Evolutionary conservation across 2,113 vertebrate genomes (phyloP), one percentile per base, ranked within the genome.

Genomic region (Periophthalmodon schlosseri): DNA sequence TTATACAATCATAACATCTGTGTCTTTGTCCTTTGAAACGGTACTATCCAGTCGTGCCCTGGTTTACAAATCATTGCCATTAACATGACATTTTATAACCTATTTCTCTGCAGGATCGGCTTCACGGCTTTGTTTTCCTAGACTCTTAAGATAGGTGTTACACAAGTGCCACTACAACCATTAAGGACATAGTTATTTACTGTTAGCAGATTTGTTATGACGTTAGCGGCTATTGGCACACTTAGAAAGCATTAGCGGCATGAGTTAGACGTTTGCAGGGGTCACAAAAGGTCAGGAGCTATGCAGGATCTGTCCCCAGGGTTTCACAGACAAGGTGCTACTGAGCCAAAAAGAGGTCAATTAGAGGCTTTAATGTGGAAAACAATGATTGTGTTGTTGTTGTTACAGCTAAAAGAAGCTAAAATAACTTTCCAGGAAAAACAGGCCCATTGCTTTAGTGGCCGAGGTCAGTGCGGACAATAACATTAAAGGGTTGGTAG

Each of bases 281-380:
- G 63, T 47, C 63, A 70, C 56, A 20, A 75, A 65, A 75, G 56
- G 71, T 80, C 75, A 79, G 14, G 68, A 65, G 65, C 69, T 46
- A 5, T 11, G 52, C 52, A 64, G 46, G 21, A 24, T 64, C 76
- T 75, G 14, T 65, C 75, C 79, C 75, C 7, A 5, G 34, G 84
- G 70, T 56, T n/a, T 70, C 16, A 73, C 54, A 68, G 5, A 69
- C 65, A 72, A 0, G 36, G 71, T 54, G 65, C 23, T 69, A 16
- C 2, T 0, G 57, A 39, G 50, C 36, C 12, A 21, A 49, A 44
- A 84, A 68, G 60, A 72, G 49, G 73, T 78, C 70, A 74, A 46
- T 78, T 73, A 63, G 34, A 28, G 39, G 67, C 74, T 87, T 83
- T 72, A 76, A 80, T 81, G 79, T 67, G 79, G 71, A 87, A 87